Percentiles rank a stretch among this genome's conserved stretches.
Conservation (phyloP, 2,113 vertebrate genomes). For the Sarotherodon lohbergeri region DNA sequence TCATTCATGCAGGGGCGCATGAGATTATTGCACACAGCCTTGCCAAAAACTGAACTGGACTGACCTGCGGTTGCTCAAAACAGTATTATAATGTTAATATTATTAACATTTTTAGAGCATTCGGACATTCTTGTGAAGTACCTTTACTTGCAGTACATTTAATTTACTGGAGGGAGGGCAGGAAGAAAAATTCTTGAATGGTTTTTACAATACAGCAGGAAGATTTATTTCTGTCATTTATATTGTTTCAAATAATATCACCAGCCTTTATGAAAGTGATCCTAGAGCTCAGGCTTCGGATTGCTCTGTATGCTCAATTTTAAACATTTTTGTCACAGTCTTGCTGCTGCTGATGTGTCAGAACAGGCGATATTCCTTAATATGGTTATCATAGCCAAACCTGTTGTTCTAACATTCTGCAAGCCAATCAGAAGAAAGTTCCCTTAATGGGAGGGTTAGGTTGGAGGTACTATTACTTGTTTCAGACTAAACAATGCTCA, state of each 20-base stretch:
- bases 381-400: background rate
- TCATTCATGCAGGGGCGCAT: background rate
- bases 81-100: background rate
- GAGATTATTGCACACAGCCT: background rate
- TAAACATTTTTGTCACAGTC: background rate
- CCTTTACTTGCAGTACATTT: background rate
- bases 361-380: background rate
- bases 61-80: background rate
- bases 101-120: background rate
- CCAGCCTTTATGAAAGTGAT: background rate
- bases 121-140: background rate
- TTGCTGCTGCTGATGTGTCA: background rate
- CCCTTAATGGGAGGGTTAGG: background rate
- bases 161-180: rapidly evolving
- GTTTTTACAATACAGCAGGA: background rate
- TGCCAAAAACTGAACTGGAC: background rate
- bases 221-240: background rate
- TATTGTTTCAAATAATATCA: background rate
- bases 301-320: background rate
- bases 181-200: background rate
- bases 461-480: background rate
- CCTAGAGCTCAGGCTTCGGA: background rate
- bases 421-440: background rate
- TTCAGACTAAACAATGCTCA: background rate
- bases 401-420: background rate